Conservation (phyloP, 1,140 invertebrate species). For the Aplysia californica region DNA sequence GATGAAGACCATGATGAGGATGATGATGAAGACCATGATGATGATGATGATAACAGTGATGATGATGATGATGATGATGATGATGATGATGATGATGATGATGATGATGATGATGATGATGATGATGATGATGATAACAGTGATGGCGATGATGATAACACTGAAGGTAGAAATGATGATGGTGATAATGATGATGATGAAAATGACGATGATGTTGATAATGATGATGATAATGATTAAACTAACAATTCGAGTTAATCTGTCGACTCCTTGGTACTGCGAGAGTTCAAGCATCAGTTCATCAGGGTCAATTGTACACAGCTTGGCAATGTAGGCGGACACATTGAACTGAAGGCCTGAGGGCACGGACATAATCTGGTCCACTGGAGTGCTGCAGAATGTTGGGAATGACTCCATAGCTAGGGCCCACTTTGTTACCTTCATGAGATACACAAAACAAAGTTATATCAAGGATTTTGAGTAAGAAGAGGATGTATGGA, state of each 20-base stretch:
- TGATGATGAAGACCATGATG: neutral
- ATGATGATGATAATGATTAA: neutral
- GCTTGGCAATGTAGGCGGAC: slow-evolving; percentile 12
- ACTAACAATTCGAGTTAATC: slow-evolving; percentile 18
- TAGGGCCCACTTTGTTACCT: neutral
- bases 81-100: slow-evolving; percentile 10
- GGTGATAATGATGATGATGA: neutral
- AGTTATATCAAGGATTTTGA: no score
- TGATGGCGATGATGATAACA: neutral
- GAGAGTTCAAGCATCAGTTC: slow-evolving; percentile 27
- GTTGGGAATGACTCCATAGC: slow-evolving; percentile 11
- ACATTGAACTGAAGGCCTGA: slow-evolving; percentile 27
- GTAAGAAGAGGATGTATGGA: no score
- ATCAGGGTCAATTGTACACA: slow-evolving; percentile 36
- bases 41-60: neutral
- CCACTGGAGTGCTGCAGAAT: slow-evolving; percentile 20
- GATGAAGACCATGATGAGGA: no score
- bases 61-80: neutral
- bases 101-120: slow-evolving; percentile 11
- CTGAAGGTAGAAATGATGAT: neutral
- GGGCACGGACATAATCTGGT: slow-evolving; percentile 26
- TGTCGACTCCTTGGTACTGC: slow-evolving; percentile 25
- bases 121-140: neutral
- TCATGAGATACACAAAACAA: no score
- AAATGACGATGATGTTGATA: neutral